Conservation (phyloP, 2,888 invertebrate genomes). For the Helicoverpa assulta region DNA sequence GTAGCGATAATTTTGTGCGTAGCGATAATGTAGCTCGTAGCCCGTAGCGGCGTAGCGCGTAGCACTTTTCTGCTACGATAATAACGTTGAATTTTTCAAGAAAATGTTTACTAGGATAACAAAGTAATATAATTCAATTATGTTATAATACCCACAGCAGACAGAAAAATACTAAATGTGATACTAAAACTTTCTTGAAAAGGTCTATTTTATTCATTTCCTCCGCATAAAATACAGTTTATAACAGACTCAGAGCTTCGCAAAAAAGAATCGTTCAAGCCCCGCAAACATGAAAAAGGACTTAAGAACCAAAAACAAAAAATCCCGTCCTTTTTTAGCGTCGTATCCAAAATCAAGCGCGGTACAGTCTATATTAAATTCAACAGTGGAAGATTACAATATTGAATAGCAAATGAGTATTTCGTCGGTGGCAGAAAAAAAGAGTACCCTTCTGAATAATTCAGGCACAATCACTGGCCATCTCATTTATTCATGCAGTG, state of each 20-base stretch:
- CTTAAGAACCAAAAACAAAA: conserved; percentile 33
- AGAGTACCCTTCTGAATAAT: conserved; percentile 79
- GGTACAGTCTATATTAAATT: conserved; percentile 75
- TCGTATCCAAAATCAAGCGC: conserved; percentile 64
- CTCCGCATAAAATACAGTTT: conserved; percentile 29
- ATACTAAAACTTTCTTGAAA: background rate
- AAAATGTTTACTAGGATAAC: background rate
- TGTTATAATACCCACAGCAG: background rate
- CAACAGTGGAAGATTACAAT: conserved; percentile 78
- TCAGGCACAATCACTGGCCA: conserved; percentile 86
- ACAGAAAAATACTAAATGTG: background rate
- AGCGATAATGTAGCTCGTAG: conserved; percentile 26
- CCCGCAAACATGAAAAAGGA: conserved; percentile 43
- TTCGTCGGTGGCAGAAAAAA: conserved; percentile 63
- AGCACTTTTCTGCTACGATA: background rate
- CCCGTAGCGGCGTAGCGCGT: conserved; percentile 20
- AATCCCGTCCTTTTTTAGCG: conserved; percentile 41
- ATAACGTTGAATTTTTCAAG: background rate
- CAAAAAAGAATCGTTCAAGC: conserved; percentile 20
- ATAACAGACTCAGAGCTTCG: conserved; percentile 10
- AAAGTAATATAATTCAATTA: no score
- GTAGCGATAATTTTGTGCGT: conserved; percentile 27
- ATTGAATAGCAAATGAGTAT: conserved; percentile 77
- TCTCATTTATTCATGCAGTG: conserved; percentile 85
- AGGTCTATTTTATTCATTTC: conserved; percentile 2